A percentile compares a stretch with the other conserved stretches of the same genome.
These are phyloP conservation scores for Gallinago paraguaiae DNA, from an alignment of 2,113 vertebrate genomes.

Conservation along the genomic window DNA sequence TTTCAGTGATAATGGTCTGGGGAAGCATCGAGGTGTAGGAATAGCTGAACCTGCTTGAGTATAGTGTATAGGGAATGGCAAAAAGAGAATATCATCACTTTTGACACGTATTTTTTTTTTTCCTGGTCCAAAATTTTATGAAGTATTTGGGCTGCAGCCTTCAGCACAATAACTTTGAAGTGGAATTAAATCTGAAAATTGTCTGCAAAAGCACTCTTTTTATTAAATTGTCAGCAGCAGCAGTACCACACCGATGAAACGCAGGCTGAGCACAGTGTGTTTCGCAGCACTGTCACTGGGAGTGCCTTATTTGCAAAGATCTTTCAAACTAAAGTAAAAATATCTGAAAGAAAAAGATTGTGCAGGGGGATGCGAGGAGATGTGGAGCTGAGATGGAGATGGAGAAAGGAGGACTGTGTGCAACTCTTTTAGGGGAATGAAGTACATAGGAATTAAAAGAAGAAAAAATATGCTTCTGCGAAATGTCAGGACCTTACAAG, in stretches of 20 bases:
- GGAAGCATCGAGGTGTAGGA: not conserved
- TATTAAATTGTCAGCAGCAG: not conserved
- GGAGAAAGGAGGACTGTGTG: not conserved
- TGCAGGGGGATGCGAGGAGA: not conserved
- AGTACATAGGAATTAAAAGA: accelerated
- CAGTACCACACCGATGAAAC: not conserved
- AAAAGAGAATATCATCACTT: not conserved
- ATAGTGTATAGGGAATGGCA: not conserved
- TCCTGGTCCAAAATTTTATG: not conserved
- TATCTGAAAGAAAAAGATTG: not conserved
- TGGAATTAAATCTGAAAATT: not conserved
- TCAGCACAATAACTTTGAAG: not conserved
- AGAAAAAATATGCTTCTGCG: not conserved
- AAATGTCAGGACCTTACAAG: not conserved
- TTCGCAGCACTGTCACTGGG: not conserved
- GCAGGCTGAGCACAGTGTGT: not conserved
- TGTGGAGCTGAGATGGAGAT: not conserved
- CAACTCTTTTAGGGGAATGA: not conserved
- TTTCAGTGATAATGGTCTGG: not conserved
- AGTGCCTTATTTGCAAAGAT: not conserved
- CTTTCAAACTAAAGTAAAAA: not conserved
- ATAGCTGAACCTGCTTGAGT: not conserved
- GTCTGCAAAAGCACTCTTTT: not conserved
- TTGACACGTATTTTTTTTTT: not conserved
- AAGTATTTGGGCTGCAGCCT: not conserved